phyloP scores from a whole-genome alignment of 2,113 vertebrate species.

The Lutjanus erythropterus region DNA sequence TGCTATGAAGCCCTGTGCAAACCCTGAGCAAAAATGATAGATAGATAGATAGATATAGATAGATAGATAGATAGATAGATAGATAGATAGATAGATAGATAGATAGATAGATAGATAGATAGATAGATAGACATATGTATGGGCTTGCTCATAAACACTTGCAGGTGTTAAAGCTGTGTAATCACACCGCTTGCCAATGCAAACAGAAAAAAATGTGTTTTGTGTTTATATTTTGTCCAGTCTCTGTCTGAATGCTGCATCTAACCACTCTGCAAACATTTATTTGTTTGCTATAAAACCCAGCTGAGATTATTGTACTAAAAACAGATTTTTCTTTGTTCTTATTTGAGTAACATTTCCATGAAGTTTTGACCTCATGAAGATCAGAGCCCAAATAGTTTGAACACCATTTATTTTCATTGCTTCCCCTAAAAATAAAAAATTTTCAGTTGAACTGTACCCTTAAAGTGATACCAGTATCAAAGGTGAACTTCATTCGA shows the following conservation, averaged over 20 bases:
- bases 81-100: not conserved
- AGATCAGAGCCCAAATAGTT: not conserved
- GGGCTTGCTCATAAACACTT: slow-evolving; percentile 51
- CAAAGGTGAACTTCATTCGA: too few relatives aligned
- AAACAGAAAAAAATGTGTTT: slow-evolving; percentile 45
- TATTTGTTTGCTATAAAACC: not conserved
- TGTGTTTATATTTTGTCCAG: slow-evolving; percentile 23
- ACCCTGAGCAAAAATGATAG: not conserved
- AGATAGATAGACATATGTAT: slow-evolving; percentile 14
- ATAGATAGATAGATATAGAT: not conserved
- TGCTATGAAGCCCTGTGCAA: not conserved
- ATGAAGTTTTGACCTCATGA: not conserved
- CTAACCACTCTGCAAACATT: slow-evolving; percentile 28
- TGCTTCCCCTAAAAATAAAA: too few relatives aligned
- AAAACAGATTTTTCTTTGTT: not conserved
- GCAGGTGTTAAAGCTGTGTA: slow-evolving; percentile 56
- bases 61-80: not conserved
- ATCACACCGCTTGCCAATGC: slow-evolving; percentile 43
- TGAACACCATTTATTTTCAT: not conserved
- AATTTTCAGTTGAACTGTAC: too few relatives aligned
- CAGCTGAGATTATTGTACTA: not conserved
- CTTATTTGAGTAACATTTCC: not conserved
- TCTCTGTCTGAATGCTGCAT: slow-evolving; percentile 6
- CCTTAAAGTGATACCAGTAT: too few relatives aligned
- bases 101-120: not conserved